phyloP scores from a whole-genome alignment of 1,140 invertebrate species.

The Platorchestia sp. region DNA sequence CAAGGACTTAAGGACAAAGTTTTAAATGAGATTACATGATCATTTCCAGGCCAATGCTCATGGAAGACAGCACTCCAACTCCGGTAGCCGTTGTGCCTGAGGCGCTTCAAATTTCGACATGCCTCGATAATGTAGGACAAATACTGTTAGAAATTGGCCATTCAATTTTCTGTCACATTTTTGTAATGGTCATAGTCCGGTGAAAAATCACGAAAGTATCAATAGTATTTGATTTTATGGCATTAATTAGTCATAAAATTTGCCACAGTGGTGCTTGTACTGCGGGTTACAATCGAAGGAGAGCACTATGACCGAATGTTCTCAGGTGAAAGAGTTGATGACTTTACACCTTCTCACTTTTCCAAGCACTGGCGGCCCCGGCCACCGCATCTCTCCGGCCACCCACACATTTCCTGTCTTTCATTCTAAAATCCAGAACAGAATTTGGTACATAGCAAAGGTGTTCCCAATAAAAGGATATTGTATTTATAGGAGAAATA shows the following conservation, averaged over 20 bases:
- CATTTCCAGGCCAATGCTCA: neutral
- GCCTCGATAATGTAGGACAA: neutral
- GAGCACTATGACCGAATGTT: neutral
- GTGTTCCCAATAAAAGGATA: neutral
- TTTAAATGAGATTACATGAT: neutral
- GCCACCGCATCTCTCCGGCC: neutral
- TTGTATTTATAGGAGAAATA: no score
- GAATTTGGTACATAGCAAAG: neutral
- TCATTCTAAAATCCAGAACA: no score
- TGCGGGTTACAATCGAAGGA: neutral
- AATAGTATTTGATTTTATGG: neutral
- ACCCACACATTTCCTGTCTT: no score
- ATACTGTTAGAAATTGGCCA: neutral
- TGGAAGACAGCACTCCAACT: neutral
- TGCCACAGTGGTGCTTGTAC: neutral
- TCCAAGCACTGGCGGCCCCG: neutral
- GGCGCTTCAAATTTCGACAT: neutral
- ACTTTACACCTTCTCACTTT: no score
- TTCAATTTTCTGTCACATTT: conserved; percentile 2
- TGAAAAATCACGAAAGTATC: neutral
- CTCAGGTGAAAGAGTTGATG: no score
- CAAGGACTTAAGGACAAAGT: neutral
- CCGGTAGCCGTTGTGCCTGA: neutral
- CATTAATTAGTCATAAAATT: neutral
- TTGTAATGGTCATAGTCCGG: neutral